These are phyloP conservation scores for Eleutherodactylus coqui DNA, from an alignment of 2,797 vertebrate species.

Conservation along the genomic window DNA sequence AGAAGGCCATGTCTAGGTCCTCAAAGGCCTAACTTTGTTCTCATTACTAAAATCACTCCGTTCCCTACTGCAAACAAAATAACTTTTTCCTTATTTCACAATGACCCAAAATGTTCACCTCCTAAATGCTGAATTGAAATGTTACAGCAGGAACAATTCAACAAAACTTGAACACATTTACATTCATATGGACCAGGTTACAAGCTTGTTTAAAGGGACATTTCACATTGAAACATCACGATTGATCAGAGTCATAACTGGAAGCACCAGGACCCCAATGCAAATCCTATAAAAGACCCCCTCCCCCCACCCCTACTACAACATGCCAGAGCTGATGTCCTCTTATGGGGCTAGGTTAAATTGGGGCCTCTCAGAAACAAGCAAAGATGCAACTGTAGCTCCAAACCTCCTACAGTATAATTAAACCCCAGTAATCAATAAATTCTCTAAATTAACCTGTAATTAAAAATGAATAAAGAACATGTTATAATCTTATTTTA, in stretches of 20 bases:
- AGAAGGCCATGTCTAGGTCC: conserved; percentile 47
- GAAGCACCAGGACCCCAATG: too few species aligned
- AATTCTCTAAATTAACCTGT: too few species aligned
- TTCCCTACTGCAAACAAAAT: conserved; percentile 49
- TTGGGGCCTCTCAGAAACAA: neutral
- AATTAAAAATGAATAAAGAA: too few species aligned
- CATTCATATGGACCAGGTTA: neutral
- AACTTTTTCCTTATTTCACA: conserved; percentile 1
- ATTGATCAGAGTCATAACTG: neutral
- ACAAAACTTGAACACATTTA: neutral
- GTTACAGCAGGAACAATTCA: neutral
- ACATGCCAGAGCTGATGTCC: neutral
- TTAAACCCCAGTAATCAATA: too few species aligned
- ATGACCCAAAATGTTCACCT: neutral
- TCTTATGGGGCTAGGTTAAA: neutral
- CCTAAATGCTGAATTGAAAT: neutral
- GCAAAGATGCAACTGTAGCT: too few species aligned
- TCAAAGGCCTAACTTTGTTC: conserved; percentile 42
- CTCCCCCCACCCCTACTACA: too few species aligned
- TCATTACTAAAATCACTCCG: conserved; percentile 39
- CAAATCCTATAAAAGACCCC: neutral
- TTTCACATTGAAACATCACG: neutral
- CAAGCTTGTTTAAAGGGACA: neutral
- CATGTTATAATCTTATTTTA: too few species aligned
- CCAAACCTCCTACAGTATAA: too few species aligned